These are phyloP conservation scores for Cossypha polioptera DNA, from an alignment of 2,797 vertebrate genomes.

Conservation along the genomic window DNA sequence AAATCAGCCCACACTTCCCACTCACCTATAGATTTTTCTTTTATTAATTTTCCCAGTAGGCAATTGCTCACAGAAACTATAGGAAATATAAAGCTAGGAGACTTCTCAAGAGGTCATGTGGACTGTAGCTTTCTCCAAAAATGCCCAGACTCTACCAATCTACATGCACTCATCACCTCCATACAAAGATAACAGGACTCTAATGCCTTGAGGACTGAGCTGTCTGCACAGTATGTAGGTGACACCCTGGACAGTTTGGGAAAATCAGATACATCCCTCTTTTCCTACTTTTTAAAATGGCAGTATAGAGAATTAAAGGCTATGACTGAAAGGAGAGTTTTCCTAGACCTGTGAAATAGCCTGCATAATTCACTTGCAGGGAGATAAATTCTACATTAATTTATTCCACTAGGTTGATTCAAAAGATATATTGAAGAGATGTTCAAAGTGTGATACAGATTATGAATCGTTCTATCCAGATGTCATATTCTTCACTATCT, in stretches of 20 bases:
- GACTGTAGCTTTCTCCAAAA: neutral
- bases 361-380: neutral
- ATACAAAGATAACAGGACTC: neutral
- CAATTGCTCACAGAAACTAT: neutral
- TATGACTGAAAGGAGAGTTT: neutral
- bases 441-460: neutral
- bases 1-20: constrained; percentile 12
- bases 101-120: neutral
- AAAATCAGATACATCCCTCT: neutral
- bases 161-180: neutral
- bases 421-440: neutral
- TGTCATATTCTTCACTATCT: neutral
- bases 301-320: neutral
- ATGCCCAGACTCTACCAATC: neutral
- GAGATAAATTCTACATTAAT: neutral
- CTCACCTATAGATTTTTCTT: neutral
- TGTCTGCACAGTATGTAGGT: neutral
- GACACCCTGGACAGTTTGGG: neutral
- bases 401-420: neutral
- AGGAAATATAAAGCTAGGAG: neutral
- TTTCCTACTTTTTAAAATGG: neutral
- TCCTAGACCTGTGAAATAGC: neutral
- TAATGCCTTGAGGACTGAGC: neutral
- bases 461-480: neutral
- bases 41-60: neutral